These are phyloP conservation scores for Bettongia penicillata DNA, from an alignment of 2,113 vertebrate species.

Conservation along the genomic window DNA sequence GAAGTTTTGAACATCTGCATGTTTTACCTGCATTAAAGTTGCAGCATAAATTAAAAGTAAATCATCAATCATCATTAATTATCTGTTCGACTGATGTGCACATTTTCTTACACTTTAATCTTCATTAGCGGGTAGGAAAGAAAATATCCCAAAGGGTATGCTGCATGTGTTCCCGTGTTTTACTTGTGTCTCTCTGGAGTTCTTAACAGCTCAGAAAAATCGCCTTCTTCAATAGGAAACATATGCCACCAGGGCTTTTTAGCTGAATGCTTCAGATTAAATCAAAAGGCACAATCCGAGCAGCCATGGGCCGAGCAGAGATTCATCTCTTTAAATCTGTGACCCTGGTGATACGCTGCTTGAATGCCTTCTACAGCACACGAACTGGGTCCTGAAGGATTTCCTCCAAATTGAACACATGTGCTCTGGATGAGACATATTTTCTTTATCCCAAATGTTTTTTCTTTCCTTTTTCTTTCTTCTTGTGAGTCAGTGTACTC, in stretches of 20 bases:
- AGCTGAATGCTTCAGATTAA: slow-evolving; percentile 69
- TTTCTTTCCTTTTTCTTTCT: slow-evolving; percentile 8
- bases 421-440: background rate
- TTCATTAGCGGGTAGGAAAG: slow-evolving; percentile 77
- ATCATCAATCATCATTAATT: slow-evolving; percentile 83
- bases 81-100: slow-evolving; percentile 74
- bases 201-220: slow-evolving; percentile 61
- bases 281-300: slow-evolving; percentile 73
- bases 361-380: slow-evolving; percentile 46
- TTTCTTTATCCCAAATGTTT: slow-evolving; percentile 15
- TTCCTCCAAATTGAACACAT: background rate
- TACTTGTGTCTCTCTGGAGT: slow-evolving; percentile 62
- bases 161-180: slow-evolving; percentile 71
- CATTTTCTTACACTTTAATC: slow-evolving; percentile 76
- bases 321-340: slow-evolving; percentile 49
- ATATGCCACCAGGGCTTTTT: slow-evolving; percentile 60
- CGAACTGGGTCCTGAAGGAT: slow-evolving; percentile 34
- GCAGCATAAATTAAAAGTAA: slow-evolving; percentile 76
- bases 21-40: slow-evolving; percentile 70
- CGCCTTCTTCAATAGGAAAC: slow-evolving; percentile 60
- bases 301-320: slow-evolving; percentile 43
- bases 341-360: background rate
- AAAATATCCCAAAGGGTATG: slow-evolving; percentile 66
- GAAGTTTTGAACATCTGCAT: slow-evolving; percentile 64
- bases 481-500: background rate